Percentiles rank a stretch among this genome's conserved stretches.
These are phyloP conservation scores for Cephus runcator DNA, from an alignment of 2,888 invertebrate genomes.

Conservation along the genomic window DNA sequence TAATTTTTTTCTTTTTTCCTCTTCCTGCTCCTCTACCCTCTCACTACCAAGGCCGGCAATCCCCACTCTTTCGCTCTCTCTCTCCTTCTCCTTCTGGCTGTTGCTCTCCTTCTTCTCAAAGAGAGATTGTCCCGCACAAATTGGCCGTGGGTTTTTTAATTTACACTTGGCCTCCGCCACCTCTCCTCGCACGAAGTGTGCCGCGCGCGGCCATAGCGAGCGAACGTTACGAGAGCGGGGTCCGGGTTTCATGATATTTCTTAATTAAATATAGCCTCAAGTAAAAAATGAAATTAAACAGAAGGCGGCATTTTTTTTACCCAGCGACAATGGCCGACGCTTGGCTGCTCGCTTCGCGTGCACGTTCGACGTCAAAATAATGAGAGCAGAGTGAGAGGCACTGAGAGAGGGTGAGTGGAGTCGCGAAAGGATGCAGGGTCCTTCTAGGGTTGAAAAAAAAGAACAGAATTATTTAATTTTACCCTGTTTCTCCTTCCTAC, in stretches of 20 bases:
- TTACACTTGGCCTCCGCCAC: conserved; percentile 30
- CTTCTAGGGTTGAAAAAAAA: neutral
- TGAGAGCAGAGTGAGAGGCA: neutral
- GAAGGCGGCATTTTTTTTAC: conserved; percentile 48
- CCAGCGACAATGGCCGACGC: conserved; percentile 2
- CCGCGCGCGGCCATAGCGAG: neutral
- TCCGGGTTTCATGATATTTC: conserved; percentile 51
- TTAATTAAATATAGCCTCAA: conserved; percentile 58
- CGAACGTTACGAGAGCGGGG: conserved; percentile 5
- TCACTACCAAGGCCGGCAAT: neutral
- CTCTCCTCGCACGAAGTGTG: conserved; percentile 6
- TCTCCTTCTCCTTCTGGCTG: conserved; percentile 8
- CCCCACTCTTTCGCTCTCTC: neutral
- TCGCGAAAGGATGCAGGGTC: neutral
- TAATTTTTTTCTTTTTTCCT: neutral
- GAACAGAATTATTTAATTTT: neutral
- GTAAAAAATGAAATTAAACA: conserved; percentile 60
- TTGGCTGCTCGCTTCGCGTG: neutral
- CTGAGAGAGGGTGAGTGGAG: neutral
- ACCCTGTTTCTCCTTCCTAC: neutral
- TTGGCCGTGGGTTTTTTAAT: conserved; percentile 42
- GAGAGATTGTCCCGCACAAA: conserved; percentile 34
- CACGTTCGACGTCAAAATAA: neutral
- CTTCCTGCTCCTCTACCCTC: neutral
- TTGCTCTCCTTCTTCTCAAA: conserved; percentile 12